Evolutionary conservation across 1,140 invertebrate genomes (phyloP).

Genomic region (Drosophila insularis): DNA sequence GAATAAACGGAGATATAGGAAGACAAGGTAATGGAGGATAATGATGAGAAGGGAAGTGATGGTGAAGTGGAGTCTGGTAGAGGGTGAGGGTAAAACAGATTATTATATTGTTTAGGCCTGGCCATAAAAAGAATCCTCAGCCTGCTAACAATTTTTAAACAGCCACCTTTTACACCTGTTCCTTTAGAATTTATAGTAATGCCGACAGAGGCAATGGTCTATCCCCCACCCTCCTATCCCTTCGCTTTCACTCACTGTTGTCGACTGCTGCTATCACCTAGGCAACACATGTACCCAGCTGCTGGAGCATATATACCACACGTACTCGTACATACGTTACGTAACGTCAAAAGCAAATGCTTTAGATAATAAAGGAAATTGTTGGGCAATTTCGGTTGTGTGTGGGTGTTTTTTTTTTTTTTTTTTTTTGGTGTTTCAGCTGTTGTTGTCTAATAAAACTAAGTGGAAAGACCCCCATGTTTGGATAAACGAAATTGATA

Average conservation of each 20-base stretch:
- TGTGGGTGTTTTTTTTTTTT: neutral
- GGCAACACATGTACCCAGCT: slow-evolving; percentile 64
- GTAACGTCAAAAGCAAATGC: slow-evolving; percentile 18
- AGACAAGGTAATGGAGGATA: no score
- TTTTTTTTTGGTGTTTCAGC: slow-evolving; percentile 17
- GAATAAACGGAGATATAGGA: neutral
- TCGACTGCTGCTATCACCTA: slow-evolving; percentile 8
- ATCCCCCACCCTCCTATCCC: neutral
- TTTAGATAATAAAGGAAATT: slow-evolving; percentile 76
- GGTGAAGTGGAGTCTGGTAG: no score
- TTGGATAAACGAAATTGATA: slow-evolving; percentile 76
- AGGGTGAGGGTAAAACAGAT: slow-evolving; percentile 49
- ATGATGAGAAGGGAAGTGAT: neutral
- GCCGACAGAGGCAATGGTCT: slow-evolving; percentile 46
- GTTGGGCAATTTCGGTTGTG: slow-evolving; percentile 68
- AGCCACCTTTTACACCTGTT: slow-evolving; percentile 68
- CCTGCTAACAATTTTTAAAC: slow-evolving; percentile 39
- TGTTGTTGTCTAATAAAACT: slow-evolving; percentile 74
- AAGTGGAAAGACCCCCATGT: slow-evolving; percentile 59
- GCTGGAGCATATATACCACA: slow-evolving; percentile 13
- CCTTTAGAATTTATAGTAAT: slow-evolving; percentile 75
- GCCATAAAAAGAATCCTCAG: slow-evolving; percentile 51
- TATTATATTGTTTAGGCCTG: slow-evolving; percentile 63
- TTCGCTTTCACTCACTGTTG: neutral
- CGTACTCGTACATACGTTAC: slow-evolving; percentile 17